Conservation (phyloP, 2,888 invertebrate genomes). For the Graphium colonna region DNA sequence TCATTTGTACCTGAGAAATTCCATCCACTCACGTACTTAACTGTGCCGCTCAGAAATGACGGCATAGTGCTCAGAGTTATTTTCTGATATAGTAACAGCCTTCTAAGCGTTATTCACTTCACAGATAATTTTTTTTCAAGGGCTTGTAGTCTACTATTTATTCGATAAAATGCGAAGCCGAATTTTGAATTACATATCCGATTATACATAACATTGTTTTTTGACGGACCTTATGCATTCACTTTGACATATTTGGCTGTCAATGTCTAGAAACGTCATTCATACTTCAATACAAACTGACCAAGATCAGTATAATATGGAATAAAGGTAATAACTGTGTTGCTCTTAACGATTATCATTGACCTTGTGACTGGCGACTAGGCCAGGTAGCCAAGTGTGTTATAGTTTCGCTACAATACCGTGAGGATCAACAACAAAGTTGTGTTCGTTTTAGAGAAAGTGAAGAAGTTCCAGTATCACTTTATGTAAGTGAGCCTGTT, state of each 20-base stretch:
- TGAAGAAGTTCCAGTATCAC: neutral
- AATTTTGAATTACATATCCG: too few relatives aligned
- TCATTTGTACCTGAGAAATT: too few relatives aligned
- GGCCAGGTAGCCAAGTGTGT: constrained; percentile 14
- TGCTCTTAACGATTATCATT: constrained; percentile 24
- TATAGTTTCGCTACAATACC: constrained; percentile 12
- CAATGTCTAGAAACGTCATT: constrained; percentile 8
- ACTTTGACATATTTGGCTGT: constrained; percentile 11
- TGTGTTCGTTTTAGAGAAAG: neutral
- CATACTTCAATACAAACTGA: neutral
- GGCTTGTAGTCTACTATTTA: too few relatives aligned
- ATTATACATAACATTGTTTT: too few relatives aligned
- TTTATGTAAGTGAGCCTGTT: constrained; percentile 8
- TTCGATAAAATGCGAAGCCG: too few relatives aligned
- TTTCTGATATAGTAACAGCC: too few relatives aligned
- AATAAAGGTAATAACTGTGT: constrained; percentile 31
- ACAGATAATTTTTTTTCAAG: too few relatives aligned
- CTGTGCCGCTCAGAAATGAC: too few relatives aligned
- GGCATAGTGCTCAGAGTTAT: too few relatives aligned
- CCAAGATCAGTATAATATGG: constrained; percentile 18
- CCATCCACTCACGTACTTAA: too few relatives aligned
- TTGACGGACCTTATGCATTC: too few relatives aligned
- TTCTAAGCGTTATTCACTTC: too few relatives aligned
- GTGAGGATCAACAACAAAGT: constrained; percentile 2
- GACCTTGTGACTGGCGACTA: constrained; percentile 25